Evolutionary conservation across 2,888 invertebrate genomes (phyloP).

Genomic region (Meandrusa payeni): DNA sequence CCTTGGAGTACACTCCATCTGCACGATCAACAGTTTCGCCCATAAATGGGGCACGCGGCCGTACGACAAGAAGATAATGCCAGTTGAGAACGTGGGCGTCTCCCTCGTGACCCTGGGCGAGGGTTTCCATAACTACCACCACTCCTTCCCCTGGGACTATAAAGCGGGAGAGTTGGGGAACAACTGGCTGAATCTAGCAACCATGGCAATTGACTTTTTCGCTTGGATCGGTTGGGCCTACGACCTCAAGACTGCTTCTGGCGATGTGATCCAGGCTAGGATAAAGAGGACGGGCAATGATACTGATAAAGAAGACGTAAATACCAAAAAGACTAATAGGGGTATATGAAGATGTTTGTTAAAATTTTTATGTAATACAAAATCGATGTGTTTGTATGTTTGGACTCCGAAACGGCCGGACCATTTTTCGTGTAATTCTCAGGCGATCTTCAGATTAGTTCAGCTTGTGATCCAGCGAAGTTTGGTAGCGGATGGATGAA

Average conservation of each 20-base stretch:
- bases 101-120: constrained; percentile 42
- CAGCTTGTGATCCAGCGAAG: too few species aligned
- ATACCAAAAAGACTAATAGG: constrained; percentile 6
- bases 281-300: constrained; percentile 40
- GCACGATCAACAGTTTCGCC: constrained; percentile 84
- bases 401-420: too few species aligned
- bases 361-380: too few species aligned
- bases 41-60: constrained; percentile 72
- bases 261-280: constrained; percentile 32
- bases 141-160: constrained; percentile 51
- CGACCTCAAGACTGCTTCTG: constrained; percentile 42
- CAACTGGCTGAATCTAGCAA: constrained; percentile 35
- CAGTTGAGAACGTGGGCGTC: constrained; percentile 37
- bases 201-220: constrained; percentile 47
- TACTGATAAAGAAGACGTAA: constrained; percentile 17
- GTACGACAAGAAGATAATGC: constrained; percentile 54
- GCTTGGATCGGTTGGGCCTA: constrained; percentile 54
- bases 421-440: too few species aligned
- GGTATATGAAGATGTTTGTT: not conserved
- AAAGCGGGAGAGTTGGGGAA: constrained; percentile 44
- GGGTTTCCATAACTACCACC: constrained; percentile 55
- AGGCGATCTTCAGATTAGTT: too few species aligned
- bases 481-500: too few species aligned
- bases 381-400: too few species aligned
- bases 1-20: constrained; percentile 81